Evolutionary conservation across 2,888 invertebrate species (phyloP).

Genomic region (Lasioglossum zephyrum): DNA sequence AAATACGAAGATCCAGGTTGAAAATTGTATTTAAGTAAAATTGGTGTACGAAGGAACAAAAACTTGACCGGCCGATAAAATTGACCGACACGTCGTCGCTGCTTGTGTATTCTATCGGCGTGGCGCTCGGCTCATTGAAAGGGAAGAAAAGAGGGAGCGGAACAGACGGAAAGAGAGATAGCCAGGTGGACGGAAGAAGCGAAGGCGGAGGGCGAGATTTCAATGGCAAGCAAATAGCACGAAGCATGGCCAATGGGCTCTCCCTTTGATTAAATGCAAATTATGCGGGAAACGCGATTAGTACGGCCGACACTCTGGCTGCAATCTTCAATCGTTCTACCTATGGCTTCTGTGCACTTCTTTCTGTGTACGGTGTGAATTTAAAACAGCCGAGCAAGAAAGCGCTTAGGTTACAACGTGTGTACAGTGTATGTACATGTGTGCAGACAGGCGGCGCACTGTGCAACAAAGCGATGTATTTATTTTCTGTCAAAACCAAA

Average conservation of each 20-base stretch:
- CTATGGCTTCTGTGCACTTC: constrained; percentile 38
- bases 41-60: not conserved
- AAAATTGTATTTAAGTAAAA: not conserved
- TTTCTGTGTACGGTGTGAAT: constrained; percentile 27
- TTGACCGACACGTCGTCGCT: constrained; percentile 63
- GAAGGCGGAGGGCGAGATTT: constrained; percentile 73
- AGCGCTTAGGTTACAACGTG: constrained; percentile 13
- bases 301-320: constrained; percentile 78
- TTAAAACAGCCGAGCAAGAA: constrained; percentile 31
- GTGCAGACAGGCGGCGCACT: not conserved
- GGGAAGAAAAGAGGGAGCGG: constrained; percentile 22
- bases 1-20: not conserved
- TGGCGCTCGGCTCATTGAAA: constrained; percentile 46
- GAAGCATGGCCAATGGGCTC: constrained; percentile 82
- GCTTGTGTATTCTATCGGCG: constrained; percentile 80
- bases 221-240: constrained; percentile 83
- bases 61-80: constrained; percentile 48
- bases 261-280: constrained; percentile 84
- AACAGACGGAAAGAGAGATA: constrained; percentile 31
- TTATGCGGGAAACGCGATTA: constrained; percentile 83
- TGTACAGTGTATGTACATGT: not conserved
- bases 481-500: no score
- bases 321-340: constrained; percentile 65
- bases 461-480: no score
- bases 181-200: constrained; percentile 6